Conservation (phyloP, 2,888 invertebrate genomes). For the Tenthredo amoena region DNA sequence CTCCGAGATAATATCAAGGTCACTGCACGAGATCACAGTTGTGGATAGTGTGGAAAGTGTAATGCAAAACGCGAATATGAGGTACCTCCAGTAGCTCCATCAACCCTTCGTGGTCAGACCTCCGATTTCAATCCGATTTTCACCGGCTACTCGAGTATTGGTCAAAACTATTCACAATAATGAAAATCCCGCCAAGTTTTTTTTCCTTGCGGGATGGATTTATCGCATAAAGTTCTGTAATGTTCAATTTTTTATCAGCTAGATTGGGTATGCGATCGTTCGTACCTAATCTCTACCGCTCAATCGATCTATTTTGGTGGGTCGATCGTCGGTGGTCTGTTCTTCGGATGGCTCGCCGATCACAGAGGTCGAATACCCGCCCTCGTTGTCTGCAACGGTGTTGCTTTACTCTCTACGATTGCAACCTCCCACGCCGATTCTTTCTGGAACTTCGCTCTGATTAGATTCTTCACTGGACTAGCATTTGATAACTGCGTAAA, state of each 20-base stretch:
- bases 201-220: too few species aligned
- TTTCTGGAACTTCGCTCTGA: slow-evolving; percentile 78
- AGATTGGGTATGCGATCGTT: slow-evolving; percentile 81
- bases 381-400: slow-evolving; percentile 76
- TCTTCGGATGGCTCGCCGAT: slow-evolving; percentile 81
- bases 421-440: slow-evolving; percentile 77
- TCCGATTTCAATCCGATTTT: too few species aligned
- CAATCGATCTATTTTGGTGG: slow-evolving; percentile 80
- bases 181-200: too few species aligned
- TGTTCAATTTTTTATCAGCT: slow-evolving; percentile 73
- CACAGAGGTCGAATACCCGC: slow-evolving; percentile 79
- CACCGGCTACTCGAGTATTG: too few species aligned
- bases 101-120: too few species aligned
- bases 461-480: slow-evolving; percentile 79
- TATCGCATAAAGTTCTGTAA: not conserved
- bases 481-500: slow-evolving; percentile 80
- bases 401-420: slow-evolving; percentile 77
- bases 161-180: too few species aligned
- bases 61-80: too few species aligned
- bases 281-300: slow-evolving; percentile 78
- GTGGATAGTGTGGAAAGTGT: too few species aligned
- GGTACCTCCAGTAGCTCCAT: too few species aligned
- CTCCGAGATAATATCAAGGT: too few species aligned
- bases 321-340: slow-evolving; percentile 79
- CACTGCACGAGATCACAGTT: too few species aligned